These are phyloP conservation scores for Sylvia borin DNA, from an alignment of 2,797 vertebrate genomes.

Conservation along the genomic window DNA sequence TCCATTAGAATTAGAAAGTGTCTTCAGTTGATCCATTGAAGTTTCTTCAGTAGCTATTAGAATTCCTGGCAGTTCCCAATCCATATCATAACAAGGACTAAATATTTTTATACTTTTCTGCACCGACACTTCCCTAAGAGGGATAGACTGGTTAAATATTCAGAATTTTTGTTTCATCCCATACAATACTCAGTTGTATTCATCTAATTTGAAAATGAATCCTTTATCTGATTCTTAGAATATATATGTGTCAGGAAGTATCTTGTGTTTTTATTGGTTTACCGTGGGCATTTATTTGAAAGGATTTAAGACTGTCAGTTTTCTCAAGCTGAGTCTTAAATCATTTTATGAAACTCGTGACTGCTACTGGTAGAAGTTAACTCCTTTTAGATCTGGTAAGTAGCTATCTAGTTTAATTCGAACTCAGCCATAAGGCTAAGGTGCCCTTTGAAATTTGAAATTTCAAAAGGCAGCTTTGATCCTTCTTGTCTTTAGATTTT, in stretches of 20 bases:
- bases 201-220: background rate
- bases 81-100: accelerated
- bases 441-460: background rate
- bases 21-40: background rate
- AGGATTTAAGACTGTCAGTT: background rate
- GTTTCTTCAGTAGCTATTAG: background rate
- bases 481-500: background rate
- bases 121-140: background rate
- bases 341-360: background rate
- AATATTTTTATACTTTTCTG: background rate
- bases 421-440: background rate
- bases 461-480: slow-evolving; percentile 11
- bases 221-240: background rate
- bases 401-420: background rate
- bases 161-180: background rate
- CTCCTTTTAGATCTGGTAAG: background rate
- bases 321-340: background rate
- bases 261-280: background rate
- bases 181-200: background rate
- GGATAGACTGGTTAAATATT: background rate
- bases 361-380: background rate
- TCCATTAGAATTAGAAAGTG: background rate
- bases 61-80: background rate
- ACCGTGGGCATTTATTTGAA: background rate
- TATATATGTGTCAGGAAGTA: background rate